Percentiles rank a stretch among this genome's conserved stretches.
Evolutionary conservation across 2,113 vertebrate species (phyloP).

Genomic region (Neogale vison): DNA sequence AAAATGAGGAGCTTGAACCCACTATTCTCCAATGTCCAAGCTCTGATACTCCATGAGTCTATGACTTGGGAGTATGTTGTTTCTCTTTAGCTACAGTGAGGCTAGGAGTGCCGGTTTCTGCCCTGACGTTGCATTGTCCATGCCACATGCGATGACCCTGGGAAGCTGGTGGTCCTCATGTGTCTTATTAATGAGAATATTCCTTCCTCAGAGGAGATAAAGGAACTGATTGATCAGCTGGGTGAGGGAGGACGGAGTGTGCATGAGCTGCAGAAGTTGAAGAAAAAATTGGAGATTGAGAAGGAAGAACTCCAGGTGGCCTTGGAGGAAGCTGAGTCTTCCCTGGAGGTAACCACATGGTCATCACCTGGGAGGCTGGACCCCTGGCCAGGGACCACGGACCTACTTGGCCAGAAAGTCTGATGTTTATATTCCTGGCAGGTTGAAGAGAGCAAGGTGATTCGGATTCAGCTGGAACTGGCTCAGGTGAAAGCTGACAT

Average conservation of each 20-base stretch:
- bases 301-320: conserved; percentile 88
- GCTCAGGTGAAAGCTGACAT: conserved; percentile 84
- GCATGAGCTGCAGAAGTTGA: conserved; percentile 84
- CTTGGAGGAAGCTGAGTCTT: conserved; percentile 86
- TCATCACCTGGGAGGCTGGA: background rate
- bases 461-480: conserved; percentile 83
- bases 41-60: background rate
- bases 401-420: background rate
- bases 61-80: background rate
- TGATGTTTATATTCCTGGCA: conserved; percentile 53
- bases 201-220: conserved; percentile 86
- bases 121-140: background rate
- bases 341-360: conserved; percentile 80
- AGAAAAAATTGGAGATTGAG: conserved; percentile 86
- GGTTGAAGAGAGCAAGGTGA: conserved; percentile 84
- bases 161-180: background rate
- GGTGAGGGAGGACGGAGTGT: conserved; percentile 83
- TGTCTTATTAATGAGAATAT: background rate
- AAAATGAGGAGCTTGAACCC: background rate
- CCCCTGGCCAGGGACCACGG: background rate
- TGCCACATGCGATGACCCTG: background rate
- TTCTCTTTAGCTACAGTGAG: background rate
- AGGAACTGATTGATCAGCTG: conserved; percentile 87
- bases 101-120: background rate
- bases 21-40: background rate